These are phyloP conservation scores for Charaxes varanes DNA, from an alignment of 1,140 invertebrate species.

Conservation along the genomic window DNA sequence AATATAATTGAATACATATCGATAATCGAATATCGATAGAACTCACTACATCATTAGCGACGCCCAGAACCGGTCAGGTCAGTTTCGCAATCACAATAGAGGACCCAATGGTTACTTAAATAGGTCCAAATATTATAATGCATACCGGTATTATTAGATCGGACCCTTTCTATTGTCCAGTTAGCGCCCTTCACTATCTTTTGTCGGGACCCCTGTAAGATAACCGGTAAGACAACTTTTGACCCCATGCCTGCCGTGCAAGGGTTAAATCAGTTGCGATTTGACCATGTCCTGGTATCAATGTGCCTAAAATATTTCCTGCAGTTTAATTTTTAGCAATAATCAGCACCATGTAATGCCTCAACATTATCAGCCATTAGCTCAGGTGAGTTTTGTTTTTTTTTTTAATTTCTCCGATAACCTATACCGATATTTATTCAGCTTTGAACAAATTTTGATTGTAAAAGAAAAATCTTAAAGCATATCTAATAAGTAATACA, in stretches of 20 bases:
- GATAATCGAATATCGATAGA: conserved; percentile 10
- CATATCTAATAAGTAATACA: too few species aligned
- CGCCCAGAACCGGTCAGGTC: conserved; percentile 63
- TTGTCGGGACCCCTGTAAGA: conserved; percentile 53
- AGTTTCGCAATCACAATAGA: conserved; percentile 64
- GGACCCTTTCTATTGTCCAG: conserved; percentile 55
- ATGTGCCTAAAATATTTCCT: conserved; percentile 6
- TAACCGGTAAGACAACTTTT: conserved; percentile 72
- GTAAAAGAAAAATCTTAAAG: too few species aligned
- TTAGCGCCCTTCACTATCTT: conserved; percentile 47
- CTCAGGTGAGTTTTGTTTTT: conserved; percentile 6
- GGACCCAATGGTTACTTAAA: conserved; percentile 68
- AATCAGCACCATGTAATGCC: too few species aligned
- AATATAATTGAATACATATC: too few species aligned
- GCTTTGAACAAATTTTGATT: too few species aligned
- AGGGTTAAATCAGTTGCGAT: conserved; percentile 58
- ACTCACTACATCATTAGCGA: conserved; percentile 34
- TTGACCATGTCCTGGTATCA: conserved; percentile 43
- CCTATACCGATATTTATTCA: background rate
- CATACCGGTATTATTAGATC: conserved; percentile 53
- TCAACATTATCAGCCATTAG: too few species aligned
- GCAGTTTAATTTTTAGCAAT: background rate
- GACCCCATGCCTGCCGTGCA: conserved; percentile 39
- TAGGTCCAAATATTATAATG: conserved; percentile 72
- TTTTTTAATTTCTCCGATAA: background rate